Evolutionary conservation across 2,888 invertebrate genomes (phyloP), one percentile per base, ranked within the genome.

Genomic region (Selenia dentaria): DNA sequence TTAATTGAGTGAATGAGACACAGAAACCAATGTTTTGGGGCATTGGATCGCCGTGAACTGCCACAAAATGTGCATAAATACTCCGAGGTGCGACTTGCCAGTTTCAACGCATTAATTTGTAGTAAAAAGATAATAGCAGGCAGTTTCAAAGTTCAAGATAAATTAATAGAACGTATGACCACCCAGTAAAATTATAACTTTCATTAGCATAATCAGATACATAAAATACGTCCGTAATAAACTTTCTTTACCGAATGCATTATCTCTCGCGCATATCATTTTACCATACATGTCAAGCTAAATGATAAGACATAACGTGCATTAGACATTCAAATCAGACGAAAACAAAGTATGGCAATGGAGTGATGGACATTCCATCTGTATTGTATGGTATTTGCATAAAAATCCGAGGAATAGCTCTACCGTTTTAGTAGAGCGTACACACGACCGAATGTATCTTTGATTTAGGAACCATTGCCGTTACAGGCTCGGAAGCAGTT

Each of bases 331-430:
- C 82, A 88, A 87, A 88, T 83, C 82, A 83, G 75, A 82, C 60
- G 75, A 80, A 80, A 83, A 79, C 77, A 76, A 76, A 71, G 68
- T 66, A 67, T 62, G 59, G 59, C 59, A 63, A 62, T 48, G 68
- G 72, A 70, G 73, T 87, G 88, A 88, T 85, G 85, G 88, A 87
- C 87, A 83, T 83, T 75, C 79, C 81, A 79, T 86, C 85, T 78
- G 70, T 64, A 72, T 79, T 73, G 79, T 70, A 67, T 66, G 56
- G 57, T 41, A 87, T 88, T 88, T 83, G 83, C 89, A 89, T 89
- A 83, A 83, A 83, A 83, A 82, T 80, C 74, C 70, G 54, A 55
- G 57, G 64, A 66, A 58, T 55, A 51, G 26, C 39, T 33, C n/a
- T 4, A 10, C 3, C 6, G 34, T 32, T 32, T 32, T 32, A 31